A percentile compares a stretch with the other conserved stretches of the same genome.
Evolutionary conservation across 2,797 vertebrate genomes (phyloP).

Genomic region (Micromesistius poutassou): DNA sequence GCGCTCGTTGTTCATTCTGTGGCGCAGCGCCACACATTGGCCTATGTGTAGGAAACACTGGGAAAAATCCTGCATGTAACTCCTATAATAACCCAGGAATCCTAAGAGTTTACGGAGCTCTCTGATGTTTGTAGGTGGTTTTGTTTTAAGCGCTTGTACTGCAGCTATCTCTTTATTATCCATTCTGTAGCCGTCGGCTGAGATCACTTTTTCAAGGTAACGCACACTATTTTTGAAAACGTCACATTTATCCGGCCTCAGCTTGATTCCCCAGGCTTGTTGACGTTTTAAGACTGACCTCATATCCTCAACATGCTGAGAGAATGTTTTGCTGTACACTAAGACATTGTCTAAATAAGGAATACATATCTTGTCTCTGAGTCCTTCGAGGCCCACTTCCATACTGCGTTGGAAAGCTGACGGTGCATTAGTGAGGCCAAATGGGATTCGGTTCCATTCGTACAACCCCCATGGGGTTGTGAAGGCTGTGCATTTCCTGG

Average conservation of each 20-base stretch:
- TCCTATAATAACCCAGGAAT: slow-evolving; percentile 14
- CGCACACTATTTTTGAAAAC: slow-evolving; percentile 7
- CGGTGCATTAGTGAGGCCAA: slow-evolving; percentile 30
- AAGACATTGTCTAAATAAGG: slow-evolving; percentile 5
- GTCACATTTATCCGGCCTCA: slow-evolving; percentile 23
- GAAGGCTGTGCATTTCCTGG: neutral
- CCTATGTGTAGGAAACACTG: no score
- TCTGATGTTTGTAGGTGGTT: slow-evolving; percentile 5
- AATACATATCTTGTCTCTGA: slow-evolving; percentile 21
- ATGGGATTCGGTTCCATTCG: slow-evolving; percentile 35
- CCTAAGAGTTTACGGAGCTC: slow-evolving; percentile 8
- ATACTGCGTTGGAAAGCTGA: slow-evolving; percentile 25
- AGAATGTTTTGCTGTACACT: slow-evolving; percentile 27
- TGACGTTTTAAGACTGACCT: no score
- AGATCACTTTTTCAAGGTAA: slow-evolving; percentile 22
- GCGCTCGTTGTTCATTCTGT: no score
- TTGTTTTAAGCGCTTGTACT: slow-evolving; percentile 8
- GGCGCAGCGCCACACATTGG: no score
- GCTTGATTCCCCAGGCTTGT: no score
- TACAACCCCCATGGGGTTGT: slow-evolving; percentile 22
- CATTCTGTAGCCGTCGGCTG: slow-evolving; percentile 26
- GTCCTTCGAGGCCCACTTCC: slow-evolving; percentile 26
- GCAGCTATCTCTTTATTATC: slow-evolving; percentile 19
- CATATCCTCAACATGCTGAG: slow-evolving; percentile 17
- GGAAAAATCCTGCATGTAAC: slow-evolving; percentile 20